Conservation (phyloP, 2,888 invertebrate genomes). For the Acanthoscelides obtectus region DNA sequence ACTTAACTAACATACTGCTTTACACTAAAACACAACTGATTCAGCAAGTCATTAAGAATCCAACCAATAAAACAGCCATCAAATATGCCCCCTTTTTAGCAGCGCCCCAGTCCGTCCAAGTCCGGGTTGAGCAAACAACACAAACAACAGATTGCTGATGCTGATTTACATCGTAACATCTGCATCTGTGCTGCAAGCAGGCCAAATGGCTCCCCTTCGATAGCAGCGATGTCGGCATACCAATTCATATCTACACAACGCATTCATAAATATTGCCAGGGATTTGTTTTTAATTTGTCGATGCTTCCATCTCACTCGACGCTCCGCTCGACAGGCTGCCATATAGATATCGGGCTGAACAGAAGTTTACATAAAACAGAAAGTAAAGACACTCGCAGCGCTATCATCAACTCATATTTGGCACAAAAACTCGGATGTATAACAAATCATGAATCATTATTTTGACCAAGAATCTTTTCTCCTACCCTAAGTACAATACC, state of each 20-base stretch:
- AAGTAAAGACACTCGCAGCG: too few species aligned
- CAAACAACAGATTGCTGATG: slow-evolving; percentile 18
- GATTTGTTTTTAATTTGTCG: slow-evolving; percentile 40
- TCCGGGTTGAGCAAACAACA: slow-evolving; percentile 18
- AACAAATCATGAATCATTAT: too few species aligned
- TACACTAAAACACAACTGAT: too few species aligned
- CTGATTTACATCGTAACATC: slow-evolving; percentile 39
- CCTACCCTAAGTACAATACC: too few species aligned
- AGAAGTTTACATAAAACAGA: too few species aligned
- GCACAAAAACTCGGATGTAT: too few species aligned
- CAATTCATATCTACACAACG: slow-evolving; percentile 33
- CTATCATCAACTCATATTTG: too few species aligned
- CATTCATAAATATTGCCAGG: slow-evolving; percentile 9
- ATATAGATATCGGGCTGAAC: slow-evolving; percentile 18
- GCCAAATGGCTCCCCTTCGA: slow-evolving; percentile 42
- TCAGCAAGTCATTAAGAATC: too few species aligned
- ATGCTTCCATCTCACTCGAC: slow-evolving; percentile 11
- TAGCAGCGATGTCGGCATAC: slow-evolving; percentile 20
- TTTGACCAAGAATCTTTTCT: too few species aligned
- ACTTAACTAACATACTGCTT: too few species aligned
- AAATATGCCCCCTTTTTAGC: slow-evolving; percentile 11
- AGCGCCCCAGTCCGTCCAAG: slow-evolving; percentile 5
- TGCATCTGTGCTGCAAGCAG: slow-evolving; percentile 36
- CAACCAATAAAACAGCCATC: too few species aligned
- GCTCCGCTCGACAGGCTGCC: slow-evolving; percentile 13